These are phyloP conservation scores for Eupithecia vulgata DNA, from an alignment of 2,888 invertebrate species.

Conservation along the genomic window DNA sequence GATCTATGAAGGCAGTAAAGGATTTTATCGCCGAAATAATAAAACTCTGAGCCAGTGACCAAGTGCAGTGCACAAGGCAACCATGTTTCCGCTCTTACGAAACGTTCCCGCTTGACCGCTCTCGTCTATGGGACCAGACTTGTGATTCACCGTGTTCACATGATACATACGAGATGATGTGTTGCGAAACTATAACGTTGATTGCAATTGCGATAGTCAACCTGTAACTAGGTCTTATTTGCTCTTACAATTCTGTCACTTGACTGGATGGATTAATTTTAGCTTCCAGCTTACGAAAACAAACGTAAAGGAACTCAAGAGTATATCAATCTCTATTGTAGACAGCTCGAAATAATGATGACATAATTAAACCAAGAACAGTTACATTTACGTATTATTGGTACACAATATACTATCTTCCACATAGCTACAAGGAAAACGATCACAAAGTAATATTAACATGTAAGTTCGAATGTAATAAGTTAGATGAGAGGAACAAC, in stretches of 20 bases:
- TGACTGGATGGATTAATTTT: background rate
- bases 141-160: constrained; percentile 51
- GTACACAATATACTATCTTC: constrained; percentile 18
- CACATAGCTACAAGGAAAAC: constrained; percentile 31
- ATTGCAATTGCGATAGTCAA: constrained; percentile 46
- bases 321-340: background rate
- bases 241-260: background rate
- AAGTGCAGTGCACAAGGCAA: constrained; percentile 55
- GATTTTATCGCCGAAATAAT: constrained; percentile 28
- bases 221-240: constrained; percentile 2
- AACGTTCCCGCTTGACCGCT: constrained; percentile 50
- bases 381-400: constrained; percentile 1
- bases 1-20: constrained; percentile 27
- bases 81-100: constrained; percentile 61
- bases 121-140: constrained; percentile 47
- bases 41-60: constrained; percentile 35
- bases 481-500: constrained; percentile 19
- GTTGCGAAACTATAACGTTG: constrained; percentile 51
- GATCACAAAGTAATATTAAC: constrained; percentile 21
- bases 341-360: constrained; percentile 6
- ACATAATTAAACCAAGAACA: background rate
- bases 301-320: background rate
- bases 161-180: constrained; percentile 50
- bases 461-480: constrained; percentile 9
- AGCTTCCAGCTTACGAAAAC: background rate